These are phyloP conservation scores for Cottoperca gobio DNA, from an alignment of 2,797 vertebrate species.

Conservation along the genomic window DNA sequence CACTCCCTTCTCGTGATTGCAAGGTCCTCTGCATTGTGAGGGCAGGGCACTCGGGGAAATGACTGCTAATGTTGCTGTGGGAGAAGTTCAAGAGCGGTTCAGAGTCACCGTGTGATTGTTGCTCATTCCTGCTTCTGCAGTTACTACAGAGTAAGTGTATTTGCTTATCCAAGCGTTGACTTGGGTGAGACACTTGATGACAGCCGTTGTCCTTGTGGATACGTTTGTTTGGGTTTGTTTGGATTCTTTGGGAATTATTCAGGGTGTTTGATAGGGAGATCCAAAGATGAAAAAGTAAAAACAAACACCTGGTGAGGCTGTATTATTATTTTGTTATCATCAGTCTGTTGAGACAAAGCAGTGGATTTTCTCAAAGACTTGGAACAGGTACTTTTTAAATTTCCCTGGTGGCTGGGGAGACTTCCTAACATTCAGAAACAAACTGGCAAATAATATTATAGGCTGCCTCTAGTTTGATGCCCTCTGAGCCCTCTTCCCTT, in stretches of 20 bases:
- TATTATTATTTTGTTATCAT: constrained; percentile 52
- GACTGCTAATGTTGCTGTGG: background rate
- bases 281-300: constrained; percentile 42
- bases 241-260: constrained; percentile 54
- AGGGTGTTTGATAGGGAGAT: constrained; percentile 35
- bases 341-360: constrained; percentile 46
- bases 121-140: background rate
- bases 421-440: constrained; percentile 32
- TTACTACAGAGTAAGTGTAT: background rate
- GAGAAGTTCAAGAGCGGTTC: constrained; percentile 7
- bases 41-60: background rate
- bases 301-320: constrained; percentile 50
- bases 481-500: constrained; percentile 21
- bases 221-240: constrained; percentile 47
- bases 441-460: constrained; percentile 43
- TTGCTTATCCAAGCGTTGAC: background rate
- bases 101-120: background rate
- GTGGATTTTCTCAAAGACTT: constrained; percentile 45
- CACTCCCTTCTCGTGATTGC: background rate
- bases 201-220: constrained; percentile 23
- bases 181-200: constrained; percentile 22
- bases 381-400: constrained; percentile 43
- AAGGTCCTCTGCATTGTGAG: background rate
- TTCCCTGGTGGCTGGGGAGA: constrained; percentile 46
- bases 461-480: constrained; percentile 10